Base-by-base conservation (phyloP, 2,113 vertebrate species). In the Rhinoptilus africanus region DNA sequence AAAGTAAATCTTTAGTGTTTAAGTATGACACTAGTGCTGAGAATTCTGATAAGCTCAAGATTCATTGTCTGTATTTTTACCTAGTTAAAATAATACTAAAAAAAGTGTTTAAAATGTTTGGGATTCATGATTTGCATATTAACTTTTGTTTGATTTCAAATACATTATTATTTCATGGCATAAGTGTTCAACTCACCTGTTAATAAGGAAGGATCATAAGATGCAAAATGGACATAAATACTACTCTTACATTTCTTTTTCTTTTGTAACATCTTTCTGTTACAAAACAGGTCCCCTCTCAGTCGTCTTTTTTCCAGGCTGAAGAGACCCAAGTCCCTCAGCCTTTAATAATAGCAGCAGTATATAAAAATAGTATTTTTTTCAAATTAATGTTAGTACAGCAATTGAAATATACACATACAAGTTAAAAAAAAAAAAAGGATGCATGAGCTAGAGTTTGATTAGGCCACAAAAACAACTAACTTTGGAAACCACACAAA, bases 1-100 rank as follows among this genome's bases (percentile, higher is more conserved):
- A 98, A 98, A 98, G 94, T 96, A 94, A 97, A 96, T 96, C 93
- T 97, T 96, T 86, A 94, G 88, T 93, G 81, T 95, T 98, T 97
- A 97, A 97, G 96, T 98, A 74, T 97, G 95, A 97, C 95, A 97
- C 67, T 92, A 78, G 66, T 95, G 83, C 95, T 95, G 71, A 96
- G 96, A 97, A 97, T 96, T 89, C 84, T 87, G 64, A 91, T 96
- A 94, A 96, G 66, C 88, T 94, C 26, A 45, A 96, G 63, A 64
- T 95, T 95, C 50, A 96, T 81, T 97, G 96, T 91, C 54, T 95
- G 20, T 88, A 14, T 85, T 80, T 89, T 95, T 88, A 89, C 95
- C n/a, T 89, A 91, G 54, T 77, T 77, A 24, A 84, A 45, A 93
- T 78, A 83, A 60, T n/a, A n/a, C n/a, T n/a, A 39, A 82, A 54